Evolutionary conservation across 2,797 vertebrate species (phyloP).

Genomic region (Pyrocephalus nanus): DNA sequence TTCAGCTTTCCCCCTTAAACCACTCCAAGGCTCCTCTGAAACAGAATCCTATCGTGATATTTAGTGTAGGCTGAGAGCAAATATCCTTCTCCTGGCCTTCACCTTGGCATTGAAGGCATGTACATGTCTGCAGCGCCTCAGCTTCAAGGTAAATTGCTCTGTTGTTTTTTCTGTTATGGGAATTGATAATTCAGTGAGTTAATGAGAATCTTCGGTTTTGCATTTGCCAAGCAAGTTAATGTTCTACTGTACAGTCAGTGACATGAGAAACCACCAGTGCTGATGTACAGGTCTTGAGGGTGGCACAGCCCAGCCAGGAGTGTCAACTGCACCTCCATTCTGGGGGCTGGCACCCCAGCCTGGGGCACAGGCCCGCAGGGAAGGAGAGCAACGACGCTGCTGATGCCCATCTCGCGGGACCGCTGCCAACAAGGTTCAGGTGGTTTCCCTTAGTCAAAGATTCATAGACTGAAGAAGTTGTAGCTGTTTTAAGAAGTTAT

Average conservation of each 20-base stretch:
- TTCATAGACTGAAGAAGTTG: neutral
- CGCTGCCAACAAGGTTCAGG: accelerated
- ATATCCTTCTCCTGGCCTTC: neutral
- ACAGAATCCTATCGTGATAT: neutral
- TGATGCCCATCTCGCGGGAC: accelerated
- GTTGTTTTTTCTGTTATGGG: neutral
- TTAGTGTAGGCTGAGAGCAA: neutral
- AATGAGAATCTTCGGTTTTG: neutral
- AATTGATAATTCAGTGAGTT: neutral
- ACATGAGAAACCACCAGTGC: neutral
- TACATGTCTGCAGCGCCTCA: neutral
- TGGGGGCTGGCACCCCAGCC: neutral
- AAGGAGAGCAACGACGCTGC: accelerated
- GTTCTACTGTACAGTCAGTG: neutral
- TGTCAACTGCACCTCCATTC: neutral
- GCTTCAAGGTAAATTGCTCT: neutral
- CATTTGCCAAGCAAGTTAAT: neutral
- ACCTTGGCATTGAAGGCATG: neutral
- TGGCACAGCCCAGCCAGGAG: neutral
- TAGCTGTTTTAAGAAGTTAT: neutral
- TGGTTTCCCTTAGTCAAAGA: neutral
- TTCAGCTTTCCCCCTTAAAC: neutral
- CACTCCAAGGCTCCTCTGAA: neutral
- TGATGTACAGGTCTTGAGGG: accelerated
- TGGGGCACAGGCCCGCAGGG: neutral